Conservation (phyloP, 2,797 vertebrate genomes). For the Tinamus major region DNA sequence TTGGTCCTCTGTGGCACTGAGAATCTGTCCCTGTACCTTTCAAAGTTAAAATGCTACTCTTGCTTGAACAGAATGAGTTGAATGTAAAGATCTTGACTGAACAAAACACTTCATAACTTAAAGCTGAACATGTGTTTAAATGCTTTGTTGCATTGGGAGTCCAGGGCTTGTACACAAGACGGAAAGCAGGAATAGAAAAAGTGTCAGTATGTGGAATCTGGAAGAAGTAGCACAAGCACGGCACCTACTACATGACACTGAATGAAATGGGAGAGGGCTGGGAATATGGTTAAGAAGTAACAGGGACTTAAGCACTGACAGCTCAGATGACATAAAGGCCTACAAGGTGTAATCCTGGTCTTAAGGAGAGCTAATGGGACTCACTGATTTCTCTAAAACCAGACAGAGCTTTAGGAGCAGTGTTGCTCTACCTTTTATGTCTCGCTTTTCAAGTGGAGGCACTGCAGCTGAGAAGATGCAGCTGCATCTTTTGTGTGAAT, state of each 20-base stretch:
- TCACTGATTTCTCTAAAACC: background rate
- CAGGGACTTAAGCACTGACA: background rate
- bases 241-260: background rate
- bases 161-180: background rate
- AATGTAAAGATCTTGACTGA: conserved; percentile 17
- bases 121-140: background rate
- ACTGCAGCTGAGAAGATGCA: no score
- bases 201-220: background rate
- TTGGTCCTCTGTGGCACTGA: background rate
- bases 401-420: background rate
- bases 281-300: background rate
- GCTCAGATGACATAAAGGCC: background rate
- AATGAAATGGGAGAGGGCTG: background rate
- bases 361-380: background rate
- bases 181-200: conserved; percentile 26
- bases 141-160: background rate
- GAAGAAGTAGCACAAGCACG: background rate
- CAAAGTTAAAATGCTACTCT: background rate
- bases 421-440: background rate
- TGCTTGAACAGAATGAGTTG: background rate
- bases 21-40: background rate
- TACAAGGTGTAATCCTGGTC: background rate
- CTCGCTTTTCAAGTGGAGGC: background rate
- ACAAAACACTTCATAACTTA: background rate
- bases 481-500: background rate